Evolutionary conservation across 2,113 vertebrate genomes (phyloP).

Genomic region (Dromaius novaehollandiae): DNA sequence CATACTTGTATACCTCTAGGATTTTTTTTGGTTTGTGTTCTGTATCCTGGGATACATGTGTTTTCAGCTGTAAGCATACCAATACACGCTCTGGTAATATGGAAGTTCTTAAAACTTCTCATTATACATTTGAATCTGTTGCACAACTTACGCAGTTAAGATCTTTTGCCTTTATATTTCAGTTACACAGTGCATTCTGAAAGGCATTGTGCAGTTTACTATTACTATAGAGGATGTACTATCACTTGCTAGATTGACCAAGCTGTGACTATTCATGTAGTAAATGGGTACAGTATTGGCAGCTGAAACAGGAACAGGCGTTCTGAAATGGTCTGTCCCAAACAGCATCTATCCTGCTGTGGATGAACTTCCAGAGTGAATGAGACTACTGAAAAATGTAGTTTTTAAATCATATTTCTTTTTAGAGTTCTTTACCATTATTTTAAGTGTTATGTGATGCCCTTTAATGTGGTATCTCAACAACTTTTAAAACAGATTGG

Average conservation of each 20-base stretch:
- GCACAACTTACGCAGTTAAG: neutral
- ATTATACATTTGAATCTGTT: neutral
- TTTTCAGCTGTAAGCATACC: neutral
- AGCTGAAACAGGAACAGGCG: conserved; percentile 27
- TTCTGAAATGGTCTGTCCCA: neutral
- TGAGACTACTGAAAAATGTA: neutral
- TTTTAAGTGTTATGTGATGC: neutral
- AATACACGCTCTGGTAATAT: neutral
- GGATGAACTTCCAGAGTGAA: neutral
- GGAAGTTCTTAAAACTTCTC: neutral
- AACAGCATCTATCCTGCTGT: neutral
- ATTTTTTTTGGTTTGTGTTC: neutral
- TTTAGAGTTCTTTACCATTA: neutral
- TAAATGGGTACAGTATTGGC: neutral
- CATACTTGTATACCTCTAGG: neutral
- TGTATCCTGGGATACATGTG: accelerated
- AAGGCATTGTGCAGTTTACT: neutral
- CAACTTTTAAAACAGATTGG: neutral
- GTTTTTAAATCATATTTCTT: neutral
- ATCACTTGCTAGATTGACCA: conserved; percentile 27
- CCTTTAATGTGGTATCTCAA: neutral
- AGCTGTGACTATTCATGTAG: conserved; percentile 22
- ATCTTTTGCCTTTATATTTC: neutral
- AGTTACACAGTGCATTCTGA: neutral
- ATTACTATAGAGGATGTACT: neutral